Evolutionary conservation across 2,888 invertebrate species (phyloP).

Genomic region (Drosophila mayaguana): DNA sequence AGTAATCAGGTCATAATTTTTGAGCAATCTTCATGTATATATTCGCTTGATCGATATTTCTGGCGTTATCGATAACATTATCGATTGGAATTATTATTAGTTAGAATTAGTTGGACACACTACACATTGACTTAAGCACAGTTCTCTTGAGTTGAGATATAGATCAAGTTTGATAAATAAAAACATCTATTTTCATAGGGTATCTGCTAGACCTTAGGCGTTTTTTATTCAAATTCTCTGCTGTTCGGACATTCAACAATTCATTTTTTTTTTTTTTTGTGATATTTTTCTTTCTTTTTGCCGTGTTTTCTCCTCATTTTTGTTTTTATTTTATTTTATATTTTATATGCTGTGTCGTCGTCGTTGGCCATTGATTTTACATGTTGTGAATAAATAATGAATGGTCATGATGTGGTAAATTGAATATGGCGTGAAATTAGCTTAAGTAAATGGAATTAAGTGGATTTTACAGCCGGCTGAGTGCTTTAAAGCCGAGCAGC

Average conservation of each 20-base stretch:
- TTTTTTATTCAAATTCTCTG: neutral
- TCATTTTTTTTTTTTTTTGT: conserved; percentile 48
- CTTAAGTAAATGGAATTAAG: conserved; percentile 83
- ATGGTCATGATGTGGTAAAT: conserved; percentile 81
- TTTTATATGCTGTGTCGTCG: conserved; percentile 27
- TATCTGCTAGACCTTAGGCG: neutral
- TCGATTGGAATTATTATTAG: too few relatives aligned
- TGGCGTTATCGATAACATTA: too few relatives aligned
- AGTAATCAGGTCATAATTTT: too few relatives aligned
- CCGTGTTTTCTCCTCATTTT: conserved; percentile 8
- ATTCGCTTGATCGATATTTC: too few relatives aligned
- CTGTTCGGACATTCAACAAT: conserved; percentile 65
- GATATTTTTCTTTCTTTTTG: conserved; percentile 41
- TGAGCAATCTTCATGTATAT: too few relatives aligned
- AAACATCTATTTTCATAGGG: conserved; percentile 2
- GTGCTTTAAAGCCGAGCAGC: conserved; percentile 18
- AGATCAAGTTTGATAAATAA: neutral
- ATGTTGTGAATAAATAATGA: conserved; percentile 84
- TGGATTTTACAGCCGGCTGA: conserved; percentile 79
- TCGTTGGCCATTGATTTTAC: conserved; percentile 80
- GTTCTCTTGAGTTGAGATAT: neutral
- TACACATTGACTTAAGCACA: neutral
- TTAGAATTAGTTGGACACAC: neutral
- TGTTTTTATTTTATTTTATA: conserved; percentile 25
- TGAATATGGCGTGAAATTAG: conserved; percentile 84